Conservation (phyloP, 2,113 vertebrate species). For the Trichomycterus rosablanca region DNA sequence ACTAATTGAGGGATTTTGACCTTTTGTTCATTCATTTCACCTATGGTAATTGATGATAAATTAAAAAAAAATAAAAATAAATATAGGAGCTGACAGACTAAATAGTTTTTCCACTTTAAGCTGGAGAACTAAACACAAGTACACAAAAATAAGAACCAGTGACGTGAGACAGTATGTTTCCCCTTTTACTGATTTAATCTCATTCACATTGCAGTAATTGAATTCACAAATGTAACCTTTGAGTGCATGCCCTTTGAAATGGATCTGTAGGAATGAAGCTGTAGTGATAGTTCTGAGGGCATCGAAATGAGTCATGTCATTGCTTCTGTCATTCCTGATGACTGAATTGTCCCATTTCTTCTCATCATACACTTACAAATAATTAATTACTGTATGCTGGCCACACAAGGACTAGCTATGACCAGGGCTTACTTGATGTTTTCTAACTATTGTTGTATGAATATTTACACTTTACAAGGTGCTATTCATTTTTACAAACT, state of each 20-base stretch:
- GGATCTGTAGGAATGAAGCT: conserved; percentile 24
- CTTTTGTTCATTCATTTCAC: too few relatives aligned
- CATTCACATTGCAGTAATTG: conserved; percentile 23
- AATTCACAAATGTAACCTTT: conserved; percentile 11
- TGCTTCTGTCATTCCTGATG: not conserved
- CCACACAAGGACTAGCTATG: too few relatives aligned
- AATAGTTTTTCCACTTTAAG: conserved; percentile 6
- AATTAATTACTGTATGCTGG: conserved; percentile 27
- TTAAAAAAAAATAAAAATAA: too few relatives aligned
- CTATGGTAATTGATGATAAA: too few relatives aligned
- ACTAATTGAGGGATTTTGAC: too few relatives aligned
- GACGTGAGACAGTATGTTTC: not conserved
- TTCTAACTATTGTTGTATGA: too few relatives aligned
- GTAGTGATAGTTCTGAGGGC: not conserved
- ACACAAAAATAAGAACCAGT: conserved; percentile 8
- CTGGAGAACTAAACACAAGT: conserved; percentile 2
- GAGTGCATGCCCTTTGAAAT: conserved; percentile 27
- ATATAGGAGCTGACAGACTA: too few relatives aligned
- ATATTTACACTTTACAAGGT: too few relatives aligned
- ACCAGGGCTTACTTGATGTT: too few relatives aligned
- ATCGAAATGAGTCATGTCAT: conserved; percentile 11
- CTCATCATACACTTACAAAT: conserved; percentile 21
- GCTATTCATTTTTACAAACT: too few relatives aligned
- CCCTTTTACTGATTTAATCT: conserved; percentile 4
- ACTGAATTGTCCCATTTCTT: not conserved